Evolutionary conservation across 2,113 vertebrate species (phyloP), one percentile per base, ranked within the genome.

Genomic region (Paralichthys olivaceus): DNA sequence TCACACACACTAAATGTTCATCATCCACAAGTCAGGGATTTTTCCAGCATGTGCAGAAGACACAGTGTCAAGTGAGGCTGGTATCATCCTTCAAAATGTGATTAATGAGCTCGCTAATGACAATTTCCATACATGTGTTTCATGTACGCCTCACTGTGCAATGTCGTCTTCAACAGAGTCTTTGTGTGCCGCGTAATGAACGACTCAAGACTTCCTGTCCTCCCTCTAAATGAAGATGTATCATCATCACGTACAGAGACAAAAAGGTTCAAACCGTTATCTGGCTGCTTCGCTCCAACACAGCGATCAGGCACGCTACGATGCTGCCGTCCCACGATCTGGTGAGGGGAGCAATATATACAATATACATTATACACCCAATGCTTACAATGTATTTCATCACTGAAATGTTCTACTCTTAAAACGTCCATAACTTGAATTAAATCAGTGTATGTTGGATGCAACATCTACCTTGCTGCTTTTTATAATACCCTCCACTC

Each of bases 211-310:
- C 62, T 71, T 70, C 55, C 73, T 59, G 65, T 67, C 81, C 25
- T 71, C 55, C 53, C 40, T 11, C 51, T 65, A 51, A 86, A 92
- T 87, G 57, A 89, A 86, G 71, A 91, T 67, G 17, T 56, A 85
- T 80, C 22, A 45, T 77, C 12, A 13, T 40, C 37, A 40, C 19
- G 49, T 22, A 45, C 80, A 59, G 47, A 70, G 71, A 40, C 40
- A 5, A 57, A 49, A 55, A 40, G 32, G 58, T 70, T 78, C 13
- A 64, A 49, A 69, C n/a, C 26, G 1, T 43, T 32, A 20, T 57
- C 43, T 60, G 62, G 57, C 59, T 81, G 64, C 58, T 60, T 68
- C 29, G 4, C 23, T 68, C 17, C 49, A 32, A 66, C 49, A 69
- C 58, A 69, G 45, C 43, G 19, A 61, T 55, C 25, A 62, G 25